phyloP scores from a whole-genome alignment of 2,113 vertebrate genomes.

The Hippocampus barbouri region DNA sequence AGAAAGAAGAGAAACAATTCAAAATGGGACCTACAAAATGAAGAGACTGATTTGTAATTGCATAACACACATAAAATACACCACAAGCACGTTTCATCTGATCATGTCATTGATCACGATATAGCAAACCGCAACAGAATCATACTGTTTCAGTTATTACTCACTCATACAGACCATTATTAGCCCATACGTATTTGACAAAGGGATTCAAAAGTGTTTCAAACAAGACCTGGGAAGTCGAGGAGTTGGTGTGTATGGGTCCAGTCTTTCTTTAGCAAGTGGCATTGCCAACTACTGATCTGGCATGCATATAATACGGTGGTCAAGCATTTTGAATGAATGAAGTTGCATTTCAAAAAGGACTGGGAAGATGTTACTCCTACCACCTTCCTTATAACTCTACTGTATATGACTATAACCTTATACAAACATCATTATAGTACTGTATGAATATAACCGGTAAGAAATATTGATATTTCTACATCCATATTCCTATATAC shows the following conservation, averaged over 20 bases:
- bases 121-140: too few species aligned
- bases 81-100: neutral
- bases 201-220: neutral
- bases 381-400: too few species aligned
- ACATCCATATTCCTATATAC: too few species aligned
- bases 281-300: neutral
- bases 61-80: neutral
- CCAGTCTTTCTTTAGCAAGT: neutral
- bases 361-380: too few species aligned
- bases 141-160: neutral
- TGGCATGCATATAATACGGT: neutral
- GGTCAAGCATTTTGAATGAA: too few species aligned
- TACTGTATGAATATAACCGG: too few species aligned
- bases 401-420: too few species aligned
- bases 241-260: neutral
- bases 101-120: neutral
- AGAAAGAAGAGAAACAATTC: constrained; percentile 12
- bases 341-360: too few species aligned
- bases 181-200: neutral
- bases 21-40: neutral
- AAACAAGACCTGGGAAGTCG: neutral
- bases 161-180: too few species aligned
- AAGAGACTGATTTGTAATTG: neutral
- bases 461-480: too few species aligned
- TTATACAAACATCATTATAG: too few species aligned